Conservation (phyloP, 2,888 invertebrate species). For the Antheraea yamamai region DNA sequence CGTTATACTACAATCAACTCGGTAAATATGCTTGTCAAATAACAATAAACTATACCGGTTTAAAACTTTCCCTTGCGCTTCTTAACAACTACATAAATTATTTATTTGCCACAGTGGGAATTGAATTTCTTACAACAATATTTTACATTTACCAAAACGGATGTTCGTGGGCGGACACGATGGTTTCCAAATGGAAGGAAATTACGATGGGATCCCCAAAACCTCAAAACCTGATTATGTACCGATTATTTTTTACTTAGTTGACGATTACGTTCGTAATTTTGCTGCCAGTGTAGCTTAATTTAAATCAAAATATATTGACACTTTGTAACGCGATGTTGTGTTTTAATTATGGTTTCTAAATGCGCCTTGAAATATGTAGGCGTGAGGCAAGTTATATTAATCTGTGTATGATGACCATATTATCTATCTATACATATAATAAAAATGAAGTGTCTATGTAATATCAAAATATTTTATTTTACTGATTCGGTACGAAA, state of each 20-base stretch:
- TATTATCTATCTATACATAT: too few relatives aligned
- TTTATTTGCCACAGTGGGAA: background rate
- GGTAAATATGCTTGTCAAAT: background rate
- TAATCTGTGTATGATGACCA: background rate
- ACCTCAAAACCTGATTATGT: constrained; percentile 18
- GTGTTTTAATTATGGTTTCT: background rate
- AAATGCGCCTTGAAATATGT: background rate
- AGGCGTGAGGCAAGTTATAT: background rate
- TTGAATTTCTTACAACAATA: background rate
- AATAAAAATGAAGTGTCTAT: too few relatives aligned
- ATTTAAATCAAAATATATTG: background rate
- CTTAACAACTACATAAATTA: background rate
- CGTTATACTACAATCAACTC: too few relatives aligned
- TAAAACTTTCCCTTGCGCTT: background rate
- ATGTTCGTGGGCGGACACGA: background rate
- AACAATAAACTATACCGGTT: background rate
- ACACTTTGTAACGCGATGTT: background rate
- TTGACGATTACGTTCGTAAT: background rate
- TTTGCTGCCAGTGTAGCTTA: background rate
- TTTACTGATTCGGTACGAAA: too few relatives aligned
- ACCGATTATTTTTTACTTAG: background rate
- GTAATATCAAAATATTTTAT: too few relatives aligned
- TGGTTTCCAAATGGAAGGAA: constrained; percentile 17
- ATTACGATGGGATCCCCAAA: constrained; percentile 24
- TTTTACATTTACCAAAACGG: background rate